phyloP scores from a whole-genome alignment of 2,888 invertebrate genomes.

The Acleris emargana region DNA sequence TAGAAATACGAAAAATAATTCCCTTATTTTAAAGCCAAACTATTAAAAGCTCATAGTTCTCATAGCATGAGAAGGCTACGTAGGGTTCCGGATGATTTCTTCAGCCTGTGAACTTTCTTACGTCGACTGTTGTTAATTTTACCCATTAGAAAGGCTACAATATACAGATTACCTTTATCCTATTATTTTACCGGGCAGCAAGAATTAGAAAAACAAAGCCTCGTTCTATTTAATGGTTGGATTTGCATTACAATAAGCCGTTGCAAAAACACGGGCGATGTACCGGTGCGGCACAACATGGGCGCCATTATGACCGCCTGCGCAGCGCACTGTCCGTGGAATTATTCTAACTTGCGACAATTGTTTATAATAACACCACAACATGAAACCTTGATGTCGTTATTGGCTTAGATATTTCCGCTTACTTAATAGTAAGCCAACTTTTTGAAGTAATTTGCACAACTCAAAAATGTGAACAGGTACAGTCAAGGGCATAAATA shows the following conservation, averaged over 20 bases:
- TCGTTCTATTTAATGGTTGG: slow-evolving; percentile 15
- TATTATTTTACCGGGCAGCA: slow-evolving; percentile 1
- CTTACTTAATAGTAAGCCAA: background rate
- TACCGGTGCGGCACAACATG: slow-evolving; percentile 18
- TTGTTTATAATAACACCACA: slow-evolving; percentile 33
- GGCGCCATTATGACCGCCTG: slow-evolving; percentile 17
- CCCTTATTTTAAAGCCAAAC: too few species aligned
- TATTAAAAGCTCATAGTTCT: too few species aligned
- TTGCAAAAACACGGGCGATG: slow-evolving; percentile 18
- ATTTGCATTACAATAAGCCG: slow-evolving; percentile 35
- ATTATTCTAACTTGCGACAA: slow-evolving; percentile 33
- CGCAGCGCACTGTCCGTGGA: slow-evolving; percentile 25
- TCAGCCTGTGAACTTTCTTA: too few species aligned
- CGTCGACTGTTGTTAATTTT: background rate
- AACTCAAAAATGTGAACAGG: too few species aligned
- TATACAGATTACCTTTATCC: slow-evolving; percentile 3
- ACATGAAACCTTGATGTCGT: slow-evolving; percentile 24
- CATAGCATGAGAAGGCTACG: too few species aligned
- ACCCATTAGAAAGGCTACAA: background rate
- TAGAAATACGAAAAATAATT: too few species aligned
- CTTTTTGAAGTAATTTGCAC: background rate
- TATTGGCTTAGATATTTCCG: slow-evolving; percentile 18
- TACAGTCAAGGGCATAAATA: too few species aligned
- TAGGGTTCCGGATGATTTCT: too few species aligned
- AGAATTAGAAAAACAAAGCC: slow-evolving; percentile 4